A percentile compares a stretch with the other conserved stretches of the same genome.
Conservation (phyloP, 1,140 invertebrate species). For the Psilanteris sp. region DNA sequence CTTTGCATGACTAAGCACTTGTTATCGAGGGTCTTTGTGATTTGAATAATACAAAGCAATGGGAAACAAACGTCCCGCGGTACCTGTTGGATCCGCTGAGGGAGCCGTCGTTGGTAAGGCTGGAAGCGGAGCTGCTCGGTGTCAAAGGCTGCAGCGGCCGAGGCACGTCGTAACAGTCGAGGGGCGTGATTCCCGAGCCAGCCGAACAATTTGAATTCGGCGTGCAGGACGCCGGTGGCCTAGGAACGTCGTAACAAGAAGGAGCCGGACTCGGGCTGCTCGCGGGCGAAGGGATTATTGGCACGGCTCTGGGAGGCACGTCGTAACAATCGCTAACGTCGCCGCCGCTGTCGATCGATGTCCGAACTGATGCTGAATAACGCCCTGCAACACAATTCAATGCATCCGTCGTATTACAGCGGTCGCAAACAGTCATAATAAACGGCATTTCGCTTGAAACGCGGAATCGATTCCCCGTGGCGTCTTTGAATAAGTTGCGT, state of each 20-base stretch:
- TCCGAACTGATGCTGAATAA: constrained; percentile 68
- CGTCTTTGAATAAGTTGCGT: too few species aligned
- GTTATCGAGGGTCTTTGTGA: background rate
- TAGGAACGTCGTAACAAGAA: constrained; percentile 80
- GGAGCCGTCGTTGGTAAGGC: constrained; percentile 81
- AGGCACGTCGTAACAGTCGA: constrained; percentile 81
- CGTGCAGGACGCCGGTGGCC: constrained; percentile 75
- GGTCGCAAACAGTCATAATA: too few species aligned
- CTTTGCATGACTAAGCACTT: constrained; percentile 24
- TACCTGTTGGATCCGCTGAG: constrained; percentile 79
- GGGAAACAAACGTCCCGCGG: constrained; percentile 9
- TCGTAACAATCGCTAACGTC: constrained; percentile 81
- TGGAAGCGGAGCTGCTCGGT: constrained; percentile 82
- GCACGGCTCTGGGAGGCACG: constrained; percentile 83
- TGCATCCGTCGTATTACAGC: background rate
- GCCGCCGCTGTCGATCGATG: constrained; percentile 71
- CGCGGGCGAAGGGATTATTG: constrained; percentile 79
- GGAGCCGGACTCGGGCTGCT: constrained; percentile 75
- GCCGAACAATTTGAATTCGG: constrained; percentile 77
- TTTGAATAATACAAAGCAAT: constrained; percentile 22
- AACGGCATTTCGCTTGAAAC: too few species aligned
- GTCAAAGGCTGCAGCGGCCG: constrained; percentile 80
- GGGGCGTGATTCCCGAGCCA: constrained; percentile 71
- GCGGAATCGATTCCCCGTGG: too few species aligned
- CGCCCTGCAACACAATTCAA: constrained; percentile 65